Percentiles rank a stretch among this genome's conserved stretches.
Conservation (phyloP, 2,888 invertebrate species). For the Troides oblongomaculatus region DNA sequence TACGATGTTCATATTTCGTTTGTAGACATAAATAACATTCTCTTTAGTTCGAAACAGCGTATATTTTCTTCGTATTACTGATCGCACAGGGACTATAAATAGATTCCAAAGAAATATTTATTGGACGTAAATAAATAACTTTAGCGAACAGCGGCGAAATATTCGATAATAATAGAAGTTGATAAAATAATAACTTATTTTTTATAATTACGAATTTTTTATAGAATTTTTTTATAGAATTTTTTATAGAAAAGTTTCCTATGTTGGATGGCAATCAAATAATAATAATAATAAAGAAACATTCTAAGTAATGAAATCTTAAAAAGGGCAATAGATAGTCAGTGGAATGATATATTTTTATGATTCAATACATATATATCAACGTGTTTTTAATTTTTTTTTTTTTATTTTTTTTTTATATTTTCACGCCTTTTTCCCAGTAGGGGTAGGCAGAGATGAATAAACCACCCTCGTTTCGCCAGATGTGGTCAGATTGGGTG, state of each 20-base stretch:
- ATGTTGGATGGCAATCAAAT: too few relatives aligned
- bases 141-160: background rate
- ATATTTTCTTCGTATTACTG: slow-evolving; percentile 8
- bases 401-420: too few relatives aligned
- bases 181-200: background rate
- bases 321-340: background rate
- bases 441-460: too few relatives aligned
- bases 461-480: too few relatives aligned
- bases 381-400: background rate
- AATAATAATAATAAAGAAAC: too few relatives aligned
- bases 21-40: background rate
- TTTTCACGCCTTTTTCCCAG: too few relatives aligned
- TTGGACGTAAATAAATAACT: slow-evolving; percentile 3
- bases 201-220: background rate
- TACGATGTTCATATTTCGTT: background rate
- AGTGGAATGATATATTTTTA: too few relatives aligned
- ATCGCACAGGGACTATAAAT: slow-evolving; percentile 20
- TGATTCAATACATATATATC: background rate
- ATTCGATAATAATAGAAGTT: background rate
- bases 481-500: too few relatives aligned
- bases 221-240: too few relatives aligned
- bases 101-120: slow-evolving; percentile 10
- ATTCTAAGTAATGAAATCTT: too few relatives aligned
- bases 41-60: slow-evolving; percentile 2
- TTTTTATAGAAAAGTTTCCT: too few relatives aligned